Conservation (phyloP, 2,113 vertebrate species). For the Peucedramus taeniatus region DNA sequence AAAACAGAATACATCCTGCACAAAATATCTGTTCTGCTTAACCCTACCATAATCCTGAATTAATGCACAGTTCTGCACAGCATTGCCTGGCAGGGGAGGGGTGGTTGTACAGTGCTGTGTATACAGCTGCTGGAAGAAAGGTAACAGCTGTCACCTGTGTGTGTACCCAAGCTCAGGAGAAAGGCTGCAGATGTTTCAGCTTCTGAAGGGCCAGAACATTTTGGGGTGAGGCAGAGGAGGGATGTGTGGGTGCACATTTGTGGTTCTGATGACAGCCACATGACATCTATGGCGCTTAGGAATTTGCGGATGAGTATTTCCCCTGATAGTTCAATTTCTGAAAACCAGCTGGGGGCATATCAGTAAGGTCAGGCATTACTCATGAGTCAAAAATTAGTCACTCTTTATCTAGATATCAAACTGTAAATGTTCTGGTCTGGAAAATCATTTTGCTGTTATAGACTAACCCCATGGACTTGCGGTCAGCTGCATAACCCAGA, state of each 20-base stretch:
- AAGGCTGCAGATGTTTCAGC: not conserved
- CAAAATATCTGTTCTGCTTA: not conserved
- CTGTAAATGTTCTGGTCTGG: not conserved
- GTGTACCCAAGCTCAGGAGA: not conserved
- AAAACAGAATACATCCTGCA: not conserved
- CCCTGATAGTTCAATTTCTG: not conserved
- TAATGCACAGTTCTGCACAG: not conserved
- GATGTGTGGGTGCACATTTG: fast-evolving
- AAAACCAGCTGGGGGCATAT: not conserved
- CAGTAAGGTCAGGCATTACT: not conserved
- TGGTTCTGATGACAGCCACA: not conserved
- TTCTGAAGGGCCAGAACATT: not conserved
- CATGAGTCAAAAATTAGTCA: not conserved
- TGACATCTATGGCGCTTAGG: fast-evolving
- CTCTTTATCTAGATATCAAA: conserved; percentile 7
- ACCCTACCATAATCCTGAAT: fast-evolving
- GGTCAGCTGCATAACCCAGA: not conserved
- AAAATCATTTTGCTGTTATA: not conserved
- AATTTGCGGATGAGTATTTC: not conserved
- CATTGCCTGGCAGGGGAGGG: not conserved
- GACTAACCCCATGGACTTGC: not conserved
- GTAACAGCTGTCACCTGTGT: not conserved
- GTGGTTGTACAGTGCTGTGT: fast-evolving
- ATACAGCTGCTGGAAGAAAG: not conserved
- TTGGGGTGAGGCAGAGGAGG: not conserved